A percentile compares a stretch with the other conserved stretches of the same genome.
These are phyloP conservation scores for Drosophila eohydei DNA, from an alignment of 2,888 invertebrate species.

Conservation along the genomic window DNA sequence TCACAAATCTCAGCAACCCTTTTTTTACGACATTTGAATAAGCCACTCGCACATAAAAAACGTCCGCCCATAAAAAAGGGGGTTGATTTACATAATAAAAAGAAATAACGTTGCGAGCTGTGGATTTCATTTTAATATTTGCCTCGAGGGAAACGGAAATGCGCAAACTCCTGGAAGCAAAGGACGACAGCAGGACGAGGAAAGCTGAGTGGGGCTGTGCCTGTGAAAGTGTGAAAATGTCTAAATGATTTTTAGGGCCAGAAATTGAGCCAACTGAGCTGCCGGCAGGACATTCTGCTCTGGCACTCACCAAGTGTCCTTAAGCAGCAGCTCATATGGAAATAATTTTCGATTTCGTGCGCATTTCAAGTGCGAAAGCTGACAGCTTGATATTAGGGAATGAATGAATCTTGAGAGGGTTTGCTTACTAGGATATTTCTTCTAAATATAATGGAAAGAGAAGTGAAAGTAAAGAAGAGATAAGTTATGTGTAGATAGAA, in stretches of 20 bases:
- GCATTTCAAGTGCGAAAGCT: constrained; percentile 26
- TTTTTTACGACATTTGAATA: constrained; percentile 77
- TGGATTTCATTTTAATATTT: constrained; percentile 80
- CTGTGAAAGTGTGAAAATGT: constrained; percentile 47
- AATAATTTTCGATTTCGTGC: constrained; percentile 24
- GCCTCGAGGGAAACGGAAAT: constrained; percentile 50
- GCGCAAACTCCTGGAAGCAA: constrained; percentile 63
- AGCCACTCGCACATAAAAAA: constrained; percentile 54
- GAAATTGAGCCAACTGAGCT: constrained; percentile 54
- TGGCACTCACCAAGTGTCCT: constrained; percentile 22
- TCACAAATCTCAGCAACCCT: constrained; percentile 72
- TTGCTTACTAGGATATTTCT: not conserved
- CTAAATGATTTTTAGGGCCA: constrained; percentile 59
- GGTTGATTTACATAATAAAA: constrained; percentile 82
- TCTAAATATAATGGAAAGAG: not conserved
- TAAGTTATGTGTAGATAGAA: not conserved
- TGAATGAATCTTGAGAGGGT: not conserved
- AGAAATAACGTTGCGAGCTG: constrained; percentile 8
- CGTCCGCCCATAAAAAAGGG: constrained; percentile 60
- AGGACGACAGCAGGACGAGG: not conserved
- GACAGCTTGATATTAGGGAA: constrained; percentile 6
- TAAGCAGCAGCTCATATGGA: constrained; percentile 49
- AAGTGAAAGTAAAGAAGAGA: not conserved
- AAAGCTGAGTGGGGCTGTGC: constrained; percentile 43
- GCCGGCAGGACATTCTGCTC: constrained; percentile 42